phyloP scores from a whole-genome alignment of 2,888 invertebrate species.

The Drosophila infuscata region DNA sequence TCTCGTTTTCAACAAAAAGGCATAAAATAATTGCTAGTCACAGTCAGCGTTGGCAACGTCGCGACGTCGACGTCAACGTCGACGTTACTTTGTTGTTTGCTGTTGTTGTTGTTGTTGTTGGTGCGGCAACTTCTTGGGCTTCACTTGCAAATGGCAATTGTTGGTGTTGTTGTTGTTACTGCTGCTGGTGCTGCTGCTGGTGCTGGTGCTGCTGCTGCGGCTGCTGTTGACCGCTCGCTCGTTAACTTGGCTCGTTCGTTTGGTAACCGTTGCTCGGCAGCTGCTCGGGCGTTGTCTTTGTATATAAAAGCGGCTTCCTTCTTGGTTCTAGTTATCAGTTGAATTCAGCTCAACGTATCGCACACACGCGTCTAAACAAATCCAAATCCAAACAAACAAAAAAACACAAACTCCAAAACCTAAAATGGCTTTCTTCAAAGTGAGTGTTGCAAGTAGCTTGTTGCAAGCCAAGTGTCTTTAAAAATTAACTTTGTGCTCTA shows the following conservation, averaged over 20 bases:
- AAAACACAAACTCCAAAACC: slow-evolving; percentile 40
- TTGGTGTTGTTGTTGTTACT: slow-evolving; percentile 26
- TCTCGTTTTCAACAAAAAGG: slow-evolving; percentile 68
- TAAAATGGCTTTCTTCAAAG: slow-evolving; percentile 85
- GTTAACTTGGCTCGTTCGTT: slow-evolving; percentile 47
- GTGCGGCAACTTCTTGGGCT: slow-evolving; percentile 68
- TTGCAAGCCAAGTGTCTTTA: slow-evolving; percentile 22
- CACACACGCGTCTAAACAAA: slow-evolving; percentile 63
- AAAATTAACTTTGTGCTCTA: slow-evolving; percentile 30
- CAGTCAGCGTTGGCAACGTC: slow-evolving; percentile 31
- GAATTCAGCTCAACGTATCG: slow-evolving; percentile 84
- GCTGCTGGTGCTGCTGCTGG: slow-evolving; percentile 29
- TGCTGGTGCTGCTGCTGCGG: slow-evolving; percentile 4
- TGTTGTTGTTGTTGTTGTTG: slow-evolving; percentile 29
- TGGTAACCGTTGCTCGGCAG: slow-evolving; percentile 49
- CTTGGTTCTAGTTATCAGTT: slow-evolving; percentile 86
- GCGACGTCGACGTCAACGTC: slow-evolving; percentile 7
- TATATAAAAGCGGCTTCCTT: slow-evolving; percentile 85
- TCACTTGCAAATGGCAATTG: slow-evolving; percentile 57
- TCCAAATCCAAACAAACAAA: slow-evolving; percentile 34
- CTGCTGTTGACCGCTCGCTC: slow-evolving; percentile 59
- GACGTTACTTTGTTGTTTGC: slow-evolving; percentile 6
- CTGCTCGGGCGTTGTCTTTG: slow-evolving; percentile 84
- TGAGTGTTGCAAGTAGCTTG: slow-evolving; percentile 74
- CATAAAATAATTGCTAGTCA: slow-evolving; percentile 62